Base-by-base conservation (phyloP, 2,797 vertebrate genomes). In the Champsocephalus gunnari region DNA sequence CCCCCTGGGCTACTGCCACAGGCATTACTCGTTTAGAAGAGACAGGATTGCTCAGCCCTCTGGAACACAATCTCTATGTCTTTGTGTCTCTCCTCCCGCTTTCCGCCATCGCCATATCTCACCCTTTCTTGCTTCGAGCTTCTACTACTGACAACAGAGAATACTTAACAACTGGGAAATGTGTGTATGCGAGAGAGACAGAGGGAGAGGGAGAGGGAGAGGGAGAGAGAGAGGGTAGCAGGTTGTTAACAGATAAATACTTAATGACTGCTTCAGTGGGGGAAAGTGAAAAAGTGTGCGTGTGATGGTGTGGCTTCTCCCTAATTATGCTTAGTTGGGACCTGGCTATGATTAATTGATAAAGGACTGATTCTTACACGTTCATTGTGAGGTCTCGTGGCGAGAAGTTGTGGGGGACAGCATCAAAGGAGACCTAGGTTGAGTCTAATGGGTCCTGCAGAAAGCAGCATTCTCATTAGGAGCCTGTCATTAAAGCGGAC, bases 311-410 rank as follows among this genome's bases (percentile, higher is more conserved):
- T 96, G 97, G 95, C 96, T 96, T 97, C 93, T 89, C 91, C 94
- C 95, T 98, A 98, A 98, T 98, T 98, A 97, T 96, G 96, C 95
- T 96, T 95, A 94, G 96, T 96, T 96, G 96, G 96, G 96, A 97
- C 96, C 96, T 13, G 61, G 90, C 88, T 95, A 98, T 99, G 97
- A 97, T 98, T 98, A 97, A 99, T 99, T 98, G 96, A 99, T 98
- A 96, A 97, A 96, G 96, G 94, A 80, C 91, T 95, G 95, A 96
- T 96, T 96, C 96, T 95, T 94, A 94, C 94, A 93, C 94, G 94
- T 86, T 86, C 87, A 87, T 92, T 81, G 85, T 81, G 76, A 82
- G 87, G 87, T 88, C 91, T 94, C 89, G 58, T 84, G 81, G 85
- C 59, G 85, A 87, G 89, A 90, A 89, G 89, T 89, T 74, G 96